phyloP scores from a whole-genome alignment of 2,113 vertebrate genomes.

The Trogon surrucura region DNA sequence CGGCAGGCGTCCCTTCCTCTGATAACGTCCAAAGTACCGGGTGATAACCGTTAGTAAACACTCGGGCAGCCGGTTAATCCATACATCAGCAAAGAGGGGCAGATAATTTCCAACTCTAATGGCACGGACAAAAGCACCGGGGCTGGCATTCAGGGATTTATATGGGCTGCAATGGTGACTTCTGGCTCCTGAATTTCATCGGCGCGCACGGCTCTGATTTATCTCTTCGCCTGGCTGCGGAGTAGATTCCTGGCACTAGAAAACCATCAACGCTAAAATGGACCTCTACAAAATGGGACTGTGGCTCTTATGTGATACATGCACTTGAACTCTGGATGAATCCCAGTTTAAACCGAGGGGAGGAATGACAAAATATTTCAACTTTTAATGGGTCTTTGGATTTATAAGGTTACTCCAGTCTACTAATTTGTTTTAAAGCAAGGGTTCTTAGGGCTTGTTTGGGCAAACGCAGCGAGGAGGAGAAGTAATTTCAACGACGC shows the following conservation, averaged over 20 bases:
- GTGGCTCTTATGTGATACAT: constrained; percentile 16
- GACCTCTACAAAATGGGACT: not conserved
- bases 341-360: constrained; percentile 35
- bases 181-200: constrained; percentile 79
- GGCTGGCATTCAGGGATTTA: constrained; percentile 74
- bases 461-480: constrained; percentile 24
- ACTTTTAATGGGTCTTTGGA: constrained; percentile 50
- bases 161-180: constrained; percentile 71
- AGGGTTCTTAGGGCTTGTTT: constrained; percentile 2
- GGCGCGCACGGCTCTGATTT: constrained; percentile 73
- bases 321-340: constrained; percentile 68
- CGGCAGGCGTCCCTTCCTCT: constrained; percentile 83
- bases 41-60: constrained; percentile 87
- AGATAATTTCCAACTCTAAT: constrained; percentile 76
- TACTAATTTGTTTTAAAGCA: constrained; percentile 39
- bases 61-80: constrained; percentile 75
- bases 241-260: constrained; percentile 69
- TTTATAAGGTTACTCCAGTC: constrained; percentile 54
- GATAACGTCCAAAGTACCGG: constrained; percentile 78
- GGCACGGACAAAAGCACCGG: constrained; percentile 63
- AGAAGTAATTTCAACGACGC: fast-evolving
- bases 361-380: constrained; percentile 57
- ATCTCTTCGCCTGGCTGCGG: constrained; percentile 61
- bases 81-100: constrained; percentile 84
- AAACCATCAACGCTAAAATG: constrained; percentile 18